A percentile compares a stretch with the other conserved stretches of the same genome.
phyloP scores from a whole-genome alignment of 2,113 vertebrate genomes.

The Varanus salvator region DNA sequence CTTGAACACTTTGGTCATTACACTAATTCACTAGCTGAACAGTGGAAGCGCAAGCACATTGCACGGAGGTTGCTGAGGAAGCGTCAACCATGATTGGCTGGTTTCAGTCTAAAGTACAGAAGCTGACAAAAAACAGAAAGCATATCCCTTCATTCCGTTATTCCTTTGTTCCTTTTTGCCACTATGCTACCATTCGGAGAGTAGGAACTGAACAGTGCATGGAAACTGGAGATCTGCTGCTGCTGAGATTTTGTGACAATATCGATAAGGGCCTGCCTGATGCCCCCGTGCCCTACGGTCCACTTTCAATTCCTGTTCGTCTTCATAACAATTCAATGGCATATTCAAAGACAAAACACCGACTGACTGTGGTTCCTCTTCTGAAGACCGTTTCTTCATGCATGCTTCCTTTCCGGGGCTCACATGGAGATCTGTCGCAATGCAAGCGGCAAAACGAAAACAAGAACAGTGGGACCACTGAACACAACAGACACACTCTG shows the following conservation, averaged over 20 bases:
- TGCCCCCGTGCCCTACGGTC: conserved; percentile 41
- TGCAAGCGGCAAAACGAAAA: not conserved
- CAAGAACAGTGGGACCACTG: not conserved
- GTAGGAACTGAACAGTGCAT: not conserved
- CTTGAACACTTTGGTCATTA: not conserved
- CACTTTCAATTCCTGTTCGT: conserved; percentile 73
- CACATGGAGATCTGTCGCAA: not conserved
- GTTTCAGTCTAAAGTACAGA: not conserved
- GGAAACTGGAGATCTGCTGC: not conserved
- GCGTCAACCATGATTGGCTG: not conserved
- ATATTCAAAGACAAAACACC: conserved; percentile 58
- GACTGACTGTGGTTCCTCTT: conserved; percentile 58
- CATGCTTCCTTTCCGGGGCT: not conserved
- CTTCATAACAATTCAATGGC: conserved; percentile 54
- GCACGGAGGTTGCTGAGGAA: too few species aligned
- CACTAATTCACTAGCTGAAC: not conserved
- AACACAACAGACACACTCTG: not conserved
- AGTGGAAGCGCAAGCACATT: not conserved
- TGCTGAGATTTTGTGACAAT: not conserved
- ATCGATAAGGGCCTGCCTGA: conserved; percentile 16
- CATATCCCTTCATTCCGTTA: too few species aligned
- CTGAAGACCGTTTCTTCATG: not conserved
- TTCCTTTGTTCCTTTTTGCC: not conserved
- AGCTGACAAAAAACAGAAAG: not conserved
- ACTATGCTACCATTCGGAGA: not conserved